Percentiles rank a stretch among this genome's conserved stretches.
These are phyloP conservation scores for Drosophila carrolli DNA, from an alignment of 1,140 invertebrate species.

Conservation along the genomic window DNA sequence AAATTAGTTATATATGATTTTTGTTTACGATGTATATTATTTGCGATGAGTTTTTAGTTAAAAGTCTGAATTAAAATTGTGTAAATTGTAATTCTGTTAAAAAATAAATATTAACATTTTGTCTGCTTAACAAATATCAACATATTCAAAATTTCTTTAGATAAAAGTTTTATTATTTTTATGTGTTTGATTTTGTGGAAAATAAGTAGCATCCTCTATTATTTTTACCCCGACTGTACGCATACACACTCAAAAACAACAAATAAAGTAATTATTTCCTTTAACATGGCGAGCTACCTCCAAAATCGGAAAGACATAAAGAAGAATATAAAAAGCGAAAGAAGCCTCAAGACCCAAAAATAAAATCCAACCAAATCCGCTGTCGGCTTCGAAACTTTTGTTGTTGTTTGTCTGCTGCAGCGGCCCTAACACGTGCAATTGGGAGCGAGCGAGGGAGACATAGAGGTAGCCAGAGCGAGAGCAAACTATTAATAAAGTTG, in stretches of 20 bases:
- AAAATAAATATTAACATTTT: too few relatives aligned
- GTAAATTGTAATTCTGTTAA: too few relatives aligned
- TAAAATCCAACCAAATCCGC: conserved; percentile 53
- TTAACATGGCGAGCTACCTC: conserved; percentile 62
- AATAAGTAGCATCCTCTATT: neutral
- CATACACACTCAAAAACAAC: conserved; percentile 45
- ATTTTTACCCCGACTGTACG: conserved; percentile 14
- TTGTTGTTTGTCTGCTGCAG: conserved; percentile 30
- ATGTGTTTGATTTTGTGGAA: neutral
- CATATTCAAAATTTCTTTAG: neutral
- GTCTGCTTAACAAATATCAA: too few relatives aligned
- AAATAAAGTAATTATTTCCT: conserved; percentile 81
- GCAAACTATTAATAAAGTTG: conserved; percentile 19
- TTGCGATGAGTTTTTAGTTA: too few relatives aligned
- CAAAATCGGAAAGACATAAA: conserved; percentile 63
- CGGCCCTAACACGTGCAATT: conserved; percentile 62
- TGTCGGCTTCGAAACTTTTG: conserved; percentile 28
- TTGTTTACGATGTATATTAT: too few relatives aligned
- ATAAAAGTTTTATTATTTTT: neutral
- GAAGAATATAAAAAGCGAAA: conserved; percentile 45
- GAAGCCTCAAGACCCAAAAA: conserved; percentile 61
- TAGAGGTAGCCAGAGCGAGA: conserved; percentile 1
- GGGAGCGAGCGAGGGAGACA: conserved; percentile 11
- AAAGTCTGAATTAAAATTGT: too few relatives aligned
- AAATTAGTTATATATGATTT: too few relatives aligned